Evolutionary conservation across 2,888 invertebrate genomes (phyloP).

Genomic region (Athetis lepigone): DNA sequence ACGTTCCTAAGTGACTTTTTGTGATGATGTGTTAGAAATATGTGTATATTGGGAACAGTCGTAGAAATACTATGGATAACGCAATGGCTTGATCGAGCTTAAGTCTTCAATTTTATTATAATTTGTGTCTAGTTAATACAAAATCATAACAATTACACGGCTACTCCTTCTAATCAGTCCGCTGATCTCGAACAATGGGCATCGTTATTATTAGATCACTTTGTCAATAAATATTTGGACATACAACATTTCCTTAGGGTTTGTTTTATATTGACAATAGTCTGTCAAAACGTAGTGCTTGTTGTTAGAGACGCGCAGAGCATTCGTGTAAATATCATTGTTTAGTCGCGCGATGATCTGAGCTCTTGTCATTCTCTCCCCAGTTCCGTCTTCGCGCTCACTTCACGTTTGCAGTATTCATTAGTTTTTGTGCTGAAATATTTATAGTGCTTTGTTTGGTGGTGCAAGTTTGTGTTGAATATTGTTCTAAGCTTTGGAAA

Average conservation of each 20-base stretch:
- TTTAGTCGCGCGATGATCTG: slow-evolving; percentile 36
- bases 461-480: not conserved
- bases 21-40: no score
- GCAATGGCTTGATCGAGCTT: not conserved
- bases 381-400: slow-evolving; percentile 31
- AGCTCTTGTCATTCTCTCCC: slow-evolving; percentile 25
- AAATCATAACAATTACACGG: no score
- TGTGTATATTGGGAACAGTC: slow-evolving; percentile 4
- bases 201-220: slow-evolving; percentile 20
- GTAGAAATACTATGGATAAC: not conserved
- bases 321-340: slow-evolving; percentile 62
- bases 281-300: slow-evolving; percentile 22
- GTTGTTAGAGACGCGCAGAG: slow-evolving; percentile 47
- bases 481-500: no score
- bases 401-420: slow-evolving; percentile 20
- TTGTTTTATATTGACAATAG: slow-evolving; percentile 49
- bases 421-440: slow-evolving; percentile 12
- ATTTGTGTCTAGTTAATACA: no score
- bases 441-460: slow-evolving; percentile 7
- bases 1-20: no score
- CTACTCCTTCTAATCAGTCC: slow-evolving; percentile 5
- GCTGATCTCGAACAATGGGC: slow-evolving; percentile 29
- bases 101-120: no score
- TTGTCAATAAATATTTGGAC: slow-evolving; percentile 39
- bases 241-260: slow-evolving; percentile 26